A percentile compares a stretch with the other conserved stretches of the same genome.
phyloP scores from a whole-genome alignment of 2,888 invertebrate species.

The Oxyteleia sp. region DNA sequence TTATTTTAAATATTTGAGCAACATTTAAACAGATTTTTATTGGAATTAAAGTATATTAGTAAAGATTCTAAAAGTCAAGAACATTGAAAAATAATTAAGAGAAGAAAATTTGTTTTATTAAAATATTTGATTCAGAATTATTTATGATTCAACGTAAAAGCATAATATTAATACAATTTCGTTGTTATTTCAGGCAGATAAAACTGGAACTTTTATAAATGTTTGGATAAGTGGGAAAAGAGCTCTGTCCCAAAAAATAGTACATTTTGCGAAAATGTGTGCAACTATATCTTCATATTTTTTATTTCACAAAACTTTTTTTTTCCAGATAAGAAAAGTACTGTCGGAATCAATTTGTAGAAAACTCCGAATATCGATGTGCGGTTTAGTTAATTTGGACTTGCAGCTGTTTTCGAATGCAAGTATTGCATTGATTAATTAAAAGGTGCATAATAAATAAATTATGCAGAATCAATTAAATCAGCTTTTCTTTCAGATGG shows the following conservation, averaged over 20 bases:
- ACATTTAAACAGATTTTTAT: no score
- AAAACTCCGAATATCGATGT: conserved; percentile 17
- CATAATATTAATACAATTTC: neutral
- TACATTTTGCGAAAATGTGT: conserved; percentile 3
- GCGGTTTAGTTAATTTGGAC: conserved; percentile 29
- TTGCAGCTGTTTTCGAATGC: conserved; percentile 13
- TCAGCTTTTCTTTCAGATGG: conserved; percentile 33
- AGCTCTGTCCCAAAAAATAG: neutral
- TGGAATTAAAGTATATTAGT: no score
- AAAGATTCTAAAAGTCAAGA: no score
- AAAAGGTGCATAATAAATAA: neutral
- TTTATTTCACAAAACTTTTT: neutral
- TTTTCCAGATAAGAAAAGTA: conserved; percentile 25
- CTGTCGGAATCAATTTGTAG: neutral
- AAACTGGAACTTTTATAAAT: conserved; percentile 9
- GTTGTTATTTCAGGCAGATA: conserved; percentile 22
- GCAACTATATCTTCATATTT: neutral
- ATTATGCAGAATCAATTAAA: neutral
- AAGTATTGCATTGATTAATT: neutral
- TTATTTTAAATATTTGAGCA: no score
- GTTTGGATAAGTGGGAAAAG: conserved; percentile 7
- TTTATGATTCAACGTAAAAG: neutral
- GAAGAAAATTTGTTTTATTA: no score
- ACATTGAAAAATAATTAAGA: no score
- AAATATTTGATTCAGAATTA: no score